phyloP scores from a whole-genome alignment of 2,113 vertebrate species.

The Anthoscopus minutus region DNA sequence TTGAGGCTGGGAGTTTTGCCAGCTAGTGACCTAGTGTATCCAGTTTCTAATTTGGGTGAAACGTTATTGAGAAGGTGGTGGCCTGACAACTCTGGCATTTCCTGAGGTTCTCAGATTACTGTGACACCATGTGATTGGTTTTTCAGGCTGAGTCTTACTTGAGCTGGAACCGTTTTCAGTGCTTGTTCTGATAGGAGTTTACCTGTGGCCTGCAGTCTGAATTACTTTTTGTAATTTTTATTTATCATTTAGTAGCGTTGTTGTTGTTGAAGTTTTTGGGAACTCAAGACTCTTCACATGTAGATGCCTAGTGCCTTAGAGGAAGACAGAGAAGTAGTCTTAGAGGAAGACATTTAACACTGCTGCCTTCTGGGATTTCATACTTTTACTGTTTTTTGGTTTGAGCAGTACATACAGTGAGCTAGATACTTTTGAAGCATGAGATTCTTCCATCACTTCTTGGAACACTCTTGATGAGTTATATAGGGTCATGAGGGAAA shows the following conservation, averaged over 20 bases:
- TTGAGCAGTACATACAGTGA: background rate
- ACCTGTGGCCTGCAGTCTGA: background rate
- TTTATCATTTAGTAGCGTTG: background rate
- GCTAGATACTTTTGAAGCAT: background rate
- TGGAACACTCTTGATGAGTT: background rate
- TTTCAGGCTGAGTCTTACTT: background rate
- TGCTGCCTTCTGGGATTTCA: background rate
- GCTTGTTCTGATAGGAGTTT: background rate
- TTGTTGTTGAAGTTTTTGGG: background rate
- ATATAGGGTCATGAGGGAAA: background rate
- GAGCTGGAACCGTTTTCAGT: background rate
- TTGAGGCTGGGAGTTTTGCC: slow-evolving; percentile 30
- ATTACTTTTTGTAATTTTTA: background rate
- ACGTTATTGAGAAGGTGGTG: slow-evolving; percentile 18
- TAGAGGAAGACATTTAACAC: background rate
- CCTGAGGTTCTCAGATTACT: slow-evolving; percentile 18
- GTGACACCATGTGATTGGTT: background rate
- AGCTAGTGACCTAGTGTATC: slow-evolving; percentile 11
- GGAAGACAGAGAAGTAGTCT: too few relatives aligned
- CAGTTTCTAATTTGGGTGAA: slow-evolving; percentile 31
- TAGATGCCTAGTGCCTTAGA: background rate
- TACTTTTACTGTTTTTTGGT: background rate
- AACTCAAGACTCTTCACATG: background rate
- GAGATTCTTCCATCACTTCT: background rate
- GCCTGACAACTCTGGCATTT: slow-evolving; percentile 39